These are phyloP conservation scores for Nymphalis io DNA, from an alignment of 1,140 invertebrate genomes.

Conservation along the genomic window DNA sequence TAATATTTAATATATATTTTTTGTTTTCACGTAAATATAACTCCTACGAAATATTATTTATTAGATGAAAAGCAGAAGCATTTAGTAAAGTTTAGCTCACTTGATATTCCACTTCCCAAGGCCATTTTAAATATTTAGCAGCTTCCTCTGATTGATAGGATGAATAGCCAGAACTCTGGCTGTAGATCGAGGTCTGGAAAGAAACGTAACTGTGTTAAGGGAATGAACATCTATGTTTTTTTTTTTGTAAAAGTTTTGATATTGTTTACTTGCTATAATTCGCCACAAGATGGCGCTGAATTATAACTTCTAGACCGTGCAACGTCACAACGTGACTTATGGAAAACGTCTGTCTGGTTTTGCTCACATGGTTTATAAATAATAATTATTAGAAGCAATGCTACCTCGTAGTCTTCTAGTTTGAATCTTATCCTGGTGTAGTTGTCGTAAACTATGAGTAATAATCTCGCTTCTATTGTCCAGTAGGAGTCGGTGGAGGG, in stretches of 20 bases:
- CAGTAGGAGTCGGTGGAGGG: slow-evolving; percentile 50
- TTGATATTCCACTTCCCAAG: slow-evolving; percentile 60
- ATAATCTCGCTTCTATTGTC: slow-evolving; percentile 51
- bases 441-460: slow-evolving; percentile 51
- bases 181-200: slow-evolving; percentile 51
- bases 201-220: background rate
- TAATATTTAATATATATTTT: no score
- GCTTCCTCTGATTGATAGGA: slow-evolving; percentile 43
- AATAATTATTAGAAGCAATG: background rate
- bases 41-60: no score
- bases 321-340: no score
- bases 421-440: slow-evolving; percentile 49
- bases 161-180: slow-evolving; percentile 37
- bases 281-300: no score
- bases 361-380: no score
- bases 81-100: slow-evolving; percentile 30
- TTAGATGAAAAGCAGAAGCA: no score
- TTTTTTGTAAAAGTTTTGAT: background rate
- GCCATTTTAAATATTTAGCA: slow-evolving; percentile 39
- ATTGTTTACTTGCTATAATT: no score
- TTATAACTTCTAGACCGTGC: no score
- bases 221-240: background rate
- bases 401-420: slow-evolving; percentile 56
- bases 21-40: no score
- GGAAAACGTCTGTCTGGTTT: no score